phyloP scores from a whole-genome alignment of 2,797 vertebrate genomes.

The Sphenopsis melanotis region DNA sequence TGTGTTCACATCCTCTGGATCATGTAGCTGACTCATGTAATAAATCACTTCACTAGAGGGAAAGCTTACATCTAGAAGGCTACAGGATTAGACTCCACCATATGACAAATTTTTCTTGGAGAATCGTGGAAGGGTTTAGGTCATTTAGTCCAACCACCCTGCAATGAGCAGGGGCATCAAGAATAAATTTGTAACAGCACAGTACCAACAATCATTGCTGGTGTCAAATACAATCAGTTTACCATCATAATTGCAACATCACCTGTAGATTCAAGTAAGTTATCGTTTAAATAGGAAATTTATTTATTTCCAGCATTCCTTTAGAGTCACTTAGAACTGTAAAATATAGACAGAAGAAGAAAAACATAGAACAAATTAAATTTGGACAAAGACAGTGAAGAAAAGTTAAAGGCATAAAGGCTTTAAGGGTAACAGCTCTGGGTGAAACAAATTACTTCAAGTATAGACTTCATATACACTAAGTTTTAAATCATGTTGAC shows the following conservation, averaged over 20 bases:
- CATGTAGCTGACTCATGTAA: not conserved
- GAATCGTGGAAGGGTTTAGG: not conserved
- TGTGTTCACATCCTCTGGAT: not conserved
- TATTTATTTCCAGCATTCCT: not conserved
- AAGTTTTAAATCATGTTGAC: not conserved
- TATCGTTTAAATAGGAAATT: not conserved
- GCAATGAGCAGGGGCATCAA: not conserved
- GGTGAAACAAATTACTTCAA: not conserved
- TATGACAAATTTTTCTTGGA: not conserved
- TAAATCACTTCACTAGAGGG: not conserved
- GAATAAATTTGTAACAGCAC: not conserved
- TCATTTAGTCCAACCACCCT: not conserved
- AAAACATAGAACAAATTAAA: not conserved
- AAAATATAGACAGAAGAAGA: not conserved
- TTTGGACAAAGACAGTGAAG: not conserved
- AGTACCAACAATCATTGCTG: not conserved
- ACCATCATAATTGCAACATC: not conserved
- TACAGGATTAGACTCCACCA: not conserved
- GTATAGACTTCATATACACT: not conserved
- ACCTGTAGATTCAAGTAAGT: not conserved
- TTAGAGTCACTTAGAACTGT: not conserved
- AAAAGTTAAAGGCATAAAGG: not conserved
- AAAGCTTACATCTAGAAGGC: not conserved
- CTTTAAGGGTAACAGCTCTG: not conserved
- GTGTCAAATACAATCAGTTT: not conserved